Base-by-base conservation (phyloP, 2,113 vertebrate genomes). In the Girardinichthys multiradiatus region DNA sequence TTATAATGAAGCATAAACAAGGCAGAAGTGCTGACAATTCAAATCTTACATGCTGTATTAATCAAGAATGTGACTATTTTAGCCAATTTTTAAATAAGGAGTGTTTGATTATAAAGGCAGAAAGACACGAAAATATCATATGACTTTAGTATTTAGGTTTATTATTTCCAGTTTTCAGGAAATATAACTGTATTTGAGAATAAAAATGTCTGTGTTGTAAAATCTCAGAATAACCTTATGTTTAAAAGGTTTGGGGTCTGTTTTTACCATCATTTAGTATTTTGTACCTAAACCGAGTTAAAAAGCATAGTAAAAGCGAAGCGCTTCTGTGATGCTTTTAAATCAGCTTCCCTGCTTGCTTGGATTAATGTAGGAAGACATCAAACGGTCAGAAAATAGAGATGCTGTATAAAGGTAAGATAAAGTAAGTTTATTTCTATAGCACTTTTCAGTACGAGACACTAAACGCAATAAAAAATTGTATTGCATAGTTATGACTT, bases 321-420 rank as follows among this genome's bases (percentile, higher is more conserved):
- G 79, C 77, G 77, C 61, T 88, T 89, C 82, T 79, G 66, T 0
- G 72, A 57, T 66, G 76, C 81, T 63, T 29, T 48, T 92, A 91
- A 92, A 91, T 87, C 87, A 85, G 65, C 19, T 42, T 70, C 42
- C 57, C 80, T 24, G 54, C 65, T 65, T n/a, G 42, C 72, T 71
- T 30, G 1, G 37, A 82, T 82, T 77, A 84, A 82, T 66, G 77
- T 73, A 73, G 82, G 74, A 74, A 79, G 72, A 86, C 71, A 79
- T 86, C 75, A 82, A 84, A 79, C 66, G 27, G 45, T 61, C 73
- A 72, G 72, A 79, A 83, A 86, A 61, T 79, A 76, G 65, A 82
- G 31, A 42, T 1, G 29, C 51, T 70, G 51, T 61, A 64, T 74
- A 80, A n/a, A n/a, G n/a, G n/a, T n/a, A n/a, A n/a, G n/a, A n/a